Percentiles rank a stretch among this genome's conserved stretches.
These are phyloP conservation scores for Stenodera caucasica DNA, from an alignment of 2,888 invertebrate genomes.

Conservation along the genomic window DNA sequence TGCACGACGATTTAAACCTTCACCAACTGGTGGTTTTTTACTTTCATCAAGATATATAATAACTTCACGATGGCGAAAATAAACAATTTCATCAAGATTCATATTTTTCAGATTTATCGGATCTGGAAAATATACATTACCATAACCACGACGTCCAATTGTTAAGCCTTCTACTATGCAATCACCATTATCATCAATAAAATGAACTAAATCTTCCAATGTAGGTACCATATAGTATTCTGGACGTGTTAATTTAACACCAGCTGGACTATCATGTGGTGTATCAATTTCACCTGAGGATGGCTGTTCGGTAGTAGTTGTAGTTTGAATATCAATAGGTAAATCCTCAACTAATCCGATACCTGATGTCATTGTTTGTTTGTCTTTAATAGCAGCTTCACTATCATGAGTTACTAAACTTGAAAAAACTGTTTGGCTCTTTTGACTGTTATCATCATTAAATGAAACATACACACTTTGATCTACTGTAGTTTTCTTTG, in stretches of 20 bases:
- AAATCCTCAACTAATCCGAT: background rate
- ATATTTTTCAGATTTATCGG: conserved; percentile 82
- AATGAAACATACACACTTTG: too few relatives aligned
- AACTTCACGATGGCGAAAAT: conserved; percentile 92
- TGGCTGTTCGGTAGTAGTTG: background rate
- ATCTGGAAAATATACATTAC: conserved; percentile 85
- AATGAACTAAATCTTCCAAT: conserved; percentile 75
- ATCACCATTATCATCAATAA: conserved; percentile 72
- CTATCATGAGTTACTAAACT: too few relatives aligned
- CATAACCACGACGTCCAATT: conserved; percentile 86
- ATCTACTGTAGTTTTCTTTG: too few relatives aligned
- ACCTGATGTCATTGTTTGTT: background rate
- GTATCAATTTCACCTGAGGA: conserved; percentile 1
- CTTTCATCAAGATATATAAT: conserved; percentile 91
- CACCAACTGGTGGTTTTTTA: conserved; percentile 83
- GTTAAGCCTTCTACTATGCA: conserved; percentile 87
- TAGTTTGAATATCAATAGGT: background rate
- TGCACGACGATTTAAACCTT: conserved; percentile 85
- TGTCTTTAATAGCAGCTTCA: background rate
- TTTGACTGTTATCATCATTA: too few relatives aligned
- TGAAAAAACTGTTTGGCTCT: too few relatives aligned
- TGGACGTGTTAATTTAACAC: conserved; percentile 72
- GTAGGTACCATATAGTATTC: conserved; percentile 93
- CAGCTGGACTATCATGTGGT: conserved; percentile 64
- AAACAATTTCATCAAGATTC: conserved; percentile 86